A percentile compares a stretch with the other conserved stretches of the same genome.
Conservation (phyloP, 2,797 vertebrate species). For the Melanotaenia parkinsoni region DNA sequence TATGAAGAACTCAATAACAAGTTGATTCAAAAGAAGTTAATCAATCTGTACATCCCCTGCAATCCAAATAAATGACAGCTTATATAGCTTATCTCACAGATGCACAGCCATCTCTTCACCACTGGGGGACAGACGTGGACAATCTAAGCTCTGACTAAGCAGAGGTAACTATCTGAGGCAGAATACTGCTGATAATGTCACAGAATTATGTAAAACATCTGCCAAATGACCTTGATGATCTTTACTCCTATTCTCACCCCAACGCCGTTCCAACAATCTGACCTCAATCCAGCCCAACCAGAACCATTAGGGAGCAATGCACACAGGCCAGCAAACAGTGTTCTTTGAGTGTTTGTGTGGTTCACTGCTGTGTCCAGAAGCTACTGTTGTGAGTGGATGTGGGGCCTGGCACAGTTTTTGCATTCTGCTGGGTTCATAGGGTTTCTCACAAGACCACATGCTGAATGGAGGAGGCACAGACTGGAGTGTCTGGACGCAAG, state of each 20-base stretch:
- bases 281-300: conserved; percentile 66
- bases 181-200: conserved; percentile 64
- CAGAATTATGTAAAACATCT: conserved; percentile 40
- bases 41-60: neutral
- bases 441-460: conserved; percentile 59
- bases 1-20: too few species aligned
- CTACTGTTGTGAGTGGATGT: conserved; percentile 65
- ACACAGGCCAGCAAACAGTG: conserved; percentile 57
- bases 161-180: conserved; percentile 36
- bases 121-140: conserved; percentile 64
- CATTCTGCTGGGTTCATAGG: conserved; percentile 69
- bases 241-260: conserved; percentile 66
- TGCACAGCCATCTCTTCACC: conserved; percentile 48
- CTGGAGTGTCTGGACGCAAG: conserved; percentile 48
- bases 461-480: conserved; percentile 50
- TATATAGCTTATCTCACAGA: neutral
- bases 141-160: conserved; percentile 26
- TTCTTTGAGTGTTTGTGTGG: conserved; percentile 63
- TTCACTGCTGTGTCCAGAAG: conserved; percentile 57
- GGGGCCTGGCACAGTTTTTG: conserved; percentile 55
- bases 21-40: too few species aligned
- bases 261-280: conserved; percentile 56
- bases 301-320: conserved; percentile 62
- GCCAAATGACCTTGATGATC: conserved; percentile 75
- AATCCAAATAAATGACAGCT: neutral